Conservation (phyloP, 1,140 invertebrate genomes). For the Formica exsecta region DNA sequence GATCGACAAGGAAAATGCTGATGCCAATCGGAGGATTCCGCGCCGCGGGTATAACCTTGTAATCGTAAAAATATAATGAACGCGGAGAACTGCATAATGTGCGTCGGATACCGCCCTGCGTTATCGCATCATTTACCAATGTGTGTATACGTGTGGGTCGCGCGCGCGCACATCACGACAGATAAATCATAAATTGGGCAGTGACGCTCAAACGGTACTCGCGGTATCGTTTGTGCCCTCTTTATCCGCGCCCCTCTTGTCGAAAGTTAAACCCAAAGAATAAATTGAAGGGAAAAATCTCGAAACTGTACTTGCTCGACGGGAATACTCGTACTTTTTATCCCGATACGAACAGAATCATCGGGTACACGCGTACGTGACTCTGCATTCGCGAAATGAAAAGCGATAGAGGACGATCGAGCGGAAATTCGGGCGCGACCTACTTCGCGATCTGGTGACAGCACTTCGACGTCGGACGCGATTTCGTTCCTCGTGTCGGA, state of each 20-base stretch:
- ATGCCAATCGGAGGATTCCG: slow-evolving; percentile 48
- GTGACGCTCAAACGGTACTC: slow-evolving; percentile 75
- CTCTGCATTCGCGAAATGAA: neutral
- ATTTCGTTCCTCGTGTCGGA: neutral
- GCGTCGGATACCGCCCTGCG: slow-evolving; percentile 65
- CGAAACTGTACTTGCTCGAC: neutral
- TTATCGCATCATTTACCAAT: slow-evolving; percentile 68
- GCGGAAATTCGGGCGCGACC: slow-evolving; percentile 9
- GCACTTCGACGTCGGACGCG: neutral
- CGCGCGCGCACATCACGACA: slow-evolving; percentile 66
- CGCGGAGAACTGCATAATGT: slow-evolving; percentile 77
- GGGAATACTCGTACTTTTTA: neutral
- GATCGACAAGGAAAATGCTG: slow-evolving; percentile 63
- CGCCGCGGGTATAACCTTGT: slow-evolving; percentile 70
- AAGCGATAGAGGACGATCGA: slow-evolving; percentile 8
- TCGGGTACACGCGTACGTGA: neutral
- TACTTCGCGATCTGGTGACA: neutral
- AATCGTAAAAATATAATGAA: slow-evolving; percentile 79
- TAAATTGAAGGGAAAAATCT: neutral
- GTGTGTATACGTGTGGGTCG: neutral
- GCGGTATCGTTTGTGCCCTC: neutral
- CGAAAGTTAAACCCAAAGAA: neutral
- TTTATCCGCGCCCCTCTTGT: neutral
- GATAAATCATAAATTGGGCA: slow-evolving; percentile 82
- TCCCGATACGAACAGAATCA: neutral